Conservation (phyloP, 2,113 vertebrate species). For the Tachuris rubrigastra region DNA sequence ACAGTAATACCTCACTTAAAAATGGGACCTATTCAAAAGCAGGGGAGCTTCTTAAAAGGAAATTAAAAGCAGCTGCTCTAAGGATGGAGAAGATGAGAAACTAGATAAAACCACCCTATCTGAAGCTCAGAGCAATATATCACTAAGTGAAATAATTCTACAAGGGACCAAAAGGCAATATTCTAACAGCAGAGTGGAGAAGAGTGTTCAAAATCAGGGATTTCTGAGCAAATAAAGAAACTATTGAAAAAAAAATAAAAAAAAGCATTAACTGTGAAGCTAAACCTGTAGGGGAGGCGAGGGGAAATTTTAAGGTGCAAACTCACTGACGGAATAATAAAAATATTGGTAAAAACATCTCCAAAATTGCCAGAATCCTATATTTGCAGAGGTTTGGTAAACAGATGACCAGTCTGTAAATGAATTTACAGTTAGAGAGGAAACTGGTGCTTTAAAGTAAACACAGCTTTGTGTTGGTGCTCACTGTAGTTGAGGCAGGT, state of each 20-base stretch:
- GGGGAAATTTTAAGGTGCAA: not conserved
- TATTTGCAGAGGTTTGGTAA: not conserved
- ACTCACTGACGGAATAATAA: not conserved
- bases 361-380: not conserved
- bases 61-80: conserved; percentile 49
- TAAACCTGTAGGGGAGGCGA: not conserved
- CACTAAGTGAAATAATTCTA: conserved; percentile 54
- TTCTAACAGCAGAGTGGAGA: not conserved
- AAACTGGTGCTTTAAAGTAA: not conserved
- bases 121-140: conserved; percentile 53
- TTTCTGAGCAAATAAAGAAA: conserved; percentile 42
- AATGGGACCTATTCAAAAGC: conserved; percentile 19
- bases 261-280: not conserved
- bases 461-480: not conserved
- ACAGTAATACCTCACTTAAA: not conserved
- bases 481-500: not conserved
- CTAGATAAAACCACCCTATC: conserved; percentile 4
- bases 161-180: conserved; percentile 50
- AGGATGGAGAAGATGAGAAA: conserved; percentile 46
- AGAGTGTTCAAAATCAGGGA: not conserved
- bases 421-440: not conserved
- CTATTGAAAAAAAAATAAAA: not conserved
- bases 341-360: not conserved
- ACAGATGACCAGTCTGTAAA: not conserved
- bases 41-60: conserved; percentile 26